phyloP scores from a whole-genome alignment of 2,888 invertebrate genomes.

The Pardosa pseudoannulata region DNA sequence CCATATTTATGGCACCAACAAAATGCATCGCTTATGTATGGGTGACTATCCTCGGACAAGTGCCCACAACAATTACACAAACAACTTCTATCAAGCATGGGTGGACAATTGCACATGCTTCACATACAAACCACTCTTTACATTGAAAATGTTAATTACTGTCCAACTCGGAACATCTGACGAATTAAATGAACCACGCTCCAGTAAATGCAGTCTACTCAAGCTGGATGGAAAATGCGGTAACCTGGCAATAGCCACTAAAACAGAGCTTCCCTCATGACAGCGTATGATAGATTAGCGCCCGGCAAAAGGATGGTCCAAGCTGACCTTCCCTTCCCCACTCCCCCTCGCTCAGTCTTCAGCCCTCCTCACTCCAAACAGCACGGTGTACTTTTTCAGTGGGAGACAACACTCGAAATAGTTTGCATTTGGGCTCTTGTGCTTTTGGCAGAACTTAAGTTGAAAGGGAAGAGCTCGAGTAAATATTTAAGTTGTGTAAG shows the following conservation, averaged over 20 bases:
- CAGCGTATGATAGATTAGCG: conserved; percentile 55
- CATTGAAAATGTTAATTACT: too few relatives aligned
- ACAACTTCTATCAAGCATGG: too few relatives aligned
- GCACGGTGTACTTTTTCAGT: conserved; percentile 28
- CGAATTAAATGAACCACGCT: too few relatives aligned
- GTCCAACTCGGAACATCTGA: too few relatives aligned
- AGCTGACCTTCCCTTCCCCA: conserved; percentile 2
- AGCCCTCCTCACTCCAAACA: background rate
- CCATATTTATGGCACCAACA: too few relatives aligned
- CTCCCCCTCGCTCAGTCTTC: background rate
- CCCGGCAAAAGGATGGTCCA: background rate
- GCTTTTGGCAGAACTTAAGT: background rate
- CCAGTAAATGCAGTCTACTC: conserved; percentile 55
- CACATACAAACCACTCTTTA: too few relatives aligned
- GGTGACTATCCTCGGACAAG: too few relatives aligned
- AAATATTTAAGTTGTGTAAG: conserved; percentile 46
- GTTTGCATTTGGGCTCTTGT: conserved; percentile 63
- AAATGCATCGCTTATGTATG: too few relatives aligned
- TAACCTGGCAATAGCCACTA: conserved; percentile 69
- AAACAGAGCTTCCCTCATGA: conserved; percentile 45
- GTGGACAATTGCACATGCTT: too few relatives aligned
- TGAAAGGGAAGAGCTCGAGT: conserved; percentile 30
- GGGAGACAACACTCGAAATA: conserved; percentile 17
- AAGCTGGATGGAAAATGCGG: conserved; percentile 30
- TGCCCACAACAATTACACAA: too few relatives aligned